Evolutionary conservation across 2,113 vertebrate genomes (phyloP), one percentile per base, ranked within the genome.

Genomic region (Numida meleagris): DNA sequence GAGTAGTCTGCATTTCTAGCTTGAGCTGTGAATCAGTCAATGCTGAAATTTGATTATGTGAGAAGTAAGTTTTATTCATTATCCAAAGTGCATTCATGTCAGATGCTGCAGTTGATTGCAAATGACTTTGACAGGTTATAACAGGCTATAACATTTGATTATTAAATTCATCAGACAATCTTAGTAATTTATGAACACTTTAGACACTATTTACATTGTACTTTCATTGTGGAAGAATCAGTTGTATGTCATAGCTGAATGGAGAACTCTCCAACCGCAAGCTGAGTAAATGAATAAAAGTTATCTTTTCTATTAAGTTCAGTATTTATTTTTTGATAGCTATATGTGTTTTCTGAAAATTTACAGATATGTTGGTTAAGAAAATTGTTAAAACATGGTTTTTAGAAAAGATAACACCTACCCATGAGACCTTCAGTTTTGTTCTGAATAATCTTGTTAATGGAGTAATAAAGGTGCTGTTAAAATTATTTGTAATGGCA

Each of bases 101-200:
- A 92, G 59, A 80, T 63, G 67, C 43, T 59, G 23, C n/a, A 91
- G 45, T 14, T 91, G 59, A 82, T 63, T 88, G 75, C 78, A 91
- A 48, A 92, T 82, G 63, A 48, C 53, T 88, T 53, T 29, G 51
- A 9, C 51, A 53, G 51, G 51, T 53, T 53, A 53, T 71, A 88
- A 73, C 34, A 71, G 59, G 50, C 67, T 80, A 40, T 89, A 94
- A 74, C 38, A 77, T 74, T 88, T 91, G 75, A 89, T 77, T 86
- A 95, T 85, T 86, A 85, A 77, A 62, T 77, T 94, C 42, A 63
- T 89, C 51, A 77, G 84, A 70, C 42, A 63, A 46, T 93, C 85
- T 83, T 71, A 81, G 75, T 83, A 93, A 95, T 93, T 95, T 96
- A 93, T 95, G 87, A 95, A 83, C 33, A 45, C 50, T 80, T 88